A percentile compares a stretch with the other conserved stretches of the same genome.
Evolutionary conservation across 2,113 vertebrate species (phyloP).

Genomic region (Beaufortia kweichowensis): DNA sequence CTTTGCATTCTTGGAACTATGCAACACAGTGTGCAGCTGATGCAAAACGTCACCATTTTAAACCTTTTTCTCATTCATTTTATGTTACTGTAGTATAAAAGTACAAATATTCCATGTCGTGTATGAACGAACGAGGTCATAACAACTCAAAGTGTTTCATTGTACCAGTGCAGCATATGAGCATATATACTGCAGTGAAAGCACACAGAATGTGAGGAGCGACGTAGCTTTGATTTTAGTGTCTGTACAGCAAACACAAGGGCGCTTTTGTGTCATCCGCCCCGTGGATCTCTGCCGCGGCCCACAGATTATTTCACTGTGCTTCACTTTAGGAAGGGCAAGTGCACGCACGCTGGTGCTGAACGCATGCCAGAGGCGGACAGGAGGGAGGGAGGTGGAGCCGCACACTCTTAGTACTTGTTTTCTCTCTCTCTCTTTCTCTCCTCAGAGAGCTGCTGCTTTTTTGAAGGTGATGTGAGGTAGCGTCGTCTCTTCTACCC

Average conservation of each 20-base stretch:
- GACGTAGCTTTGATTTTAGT: background rate
- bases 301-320: constrained; percentile 67
- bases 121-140: too few species aligned
- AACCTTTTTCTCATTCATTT: too few species aligned
- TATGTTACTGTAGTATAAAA: too few species aligned
- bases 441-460: constrained; percentile 65
- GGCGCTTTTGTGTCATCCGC: constrained; percentile 68
- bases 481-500: constrained; percentile 26
- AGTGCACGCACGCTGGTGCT: constrained; percentile 69
- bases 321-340: constrained; percentile 69
- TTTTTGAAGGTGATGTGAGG: constrained; percentile 76
- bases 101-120: too few species aligned
- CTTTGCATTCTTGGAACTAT: too few species aligned
- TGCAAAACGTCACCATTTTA: too few species aligned
- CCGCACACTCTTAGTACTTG: constrained; percentile 36
- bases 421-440: constrained; percentile 36
- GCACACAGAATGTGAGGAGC: too few species aligned
- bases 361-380: constrained; percentile 28
- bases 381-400: constrained; percentile 16
- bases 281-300: constrained; percentile 66
- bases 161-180: too few species aligned
- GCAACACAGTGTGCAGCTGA: too few species aligned
- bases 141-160: too few species aligned
- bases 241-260: constrained; percentile 68
- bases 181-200: too few species aligned